phyloP scores from a whole-genome alignment of 1,140 invertebrate genomes.

The Aculops lycopersici region DNA sequence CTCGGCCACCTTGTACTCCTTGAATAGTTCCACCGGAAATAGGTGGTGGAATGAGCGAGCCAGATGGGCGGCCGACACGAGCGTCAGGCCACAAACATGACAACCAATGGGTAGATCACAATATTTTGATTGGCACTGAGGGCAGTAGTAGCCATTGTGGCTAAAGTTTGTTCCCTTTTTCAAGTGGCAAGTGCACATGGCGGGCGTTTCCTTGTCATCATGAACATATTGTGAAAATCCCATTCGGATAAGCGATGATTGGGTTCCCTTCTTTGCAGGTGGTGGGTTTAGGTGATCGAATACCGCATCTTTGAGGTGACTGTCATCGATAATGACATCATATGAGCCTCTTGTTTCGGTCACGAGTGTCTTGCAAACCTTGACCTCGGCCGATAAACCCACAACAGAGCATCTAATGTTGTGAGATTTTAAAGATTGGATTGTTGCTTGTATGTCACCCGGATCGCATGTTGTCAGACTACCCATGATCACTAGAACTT shows the following conservation, averaged over 20 bases:
- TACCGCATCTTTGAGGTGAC: constrained; percentile 44
- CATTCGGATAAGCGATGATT: constrained; percentile 22
- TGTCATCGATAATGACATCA: constrained; percentile 59
- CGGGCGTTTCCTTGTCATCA: constrained; percentile 16
- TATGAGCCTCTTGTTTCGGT: constrained; percentile 40
- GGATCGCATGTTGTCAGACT: constrained; percentile 89
- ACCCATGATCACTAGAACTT: constrained; percentile 35
- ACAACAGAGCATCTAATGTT: constrained; percentile 64
- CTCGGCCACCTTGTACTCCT: constrained; percentile 19
- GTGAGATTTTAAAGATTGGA: constrained; percentile 29
- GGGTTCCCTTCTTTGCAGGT: constrained; percentile 29
- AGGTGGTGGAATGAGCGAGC: constrained; percentile 86
- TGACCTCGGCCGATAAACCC: constrained; percentile 70
- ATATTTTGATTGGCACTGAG: constrained; percentile 81
- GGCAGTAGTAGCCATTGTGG: constrained; percentile 49
- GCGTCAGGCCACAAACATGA: constrained; percentile 55
- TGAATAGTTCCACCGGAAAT: constrained; percentile 56
- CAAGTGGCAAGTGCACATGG: constrained; percentile 17
- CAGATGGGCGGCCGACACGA: constrained; percentile 88
- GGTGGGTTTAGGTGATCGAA: constrained; percentile 46
- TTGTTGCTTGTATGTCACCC: constrained; percentile 52
- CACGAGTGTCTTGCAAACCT: constrained; percentile 49
- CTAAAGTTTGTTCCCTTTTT: constrained; percentile 7
- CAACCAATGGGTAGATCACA: constrained; percentile 92
- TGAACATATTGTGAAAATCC: constrained; percentile 20